Conservation (phyloP, 2,888 invertebrate genomes). For the Gastracanthus pulcherrimus region DNA sequence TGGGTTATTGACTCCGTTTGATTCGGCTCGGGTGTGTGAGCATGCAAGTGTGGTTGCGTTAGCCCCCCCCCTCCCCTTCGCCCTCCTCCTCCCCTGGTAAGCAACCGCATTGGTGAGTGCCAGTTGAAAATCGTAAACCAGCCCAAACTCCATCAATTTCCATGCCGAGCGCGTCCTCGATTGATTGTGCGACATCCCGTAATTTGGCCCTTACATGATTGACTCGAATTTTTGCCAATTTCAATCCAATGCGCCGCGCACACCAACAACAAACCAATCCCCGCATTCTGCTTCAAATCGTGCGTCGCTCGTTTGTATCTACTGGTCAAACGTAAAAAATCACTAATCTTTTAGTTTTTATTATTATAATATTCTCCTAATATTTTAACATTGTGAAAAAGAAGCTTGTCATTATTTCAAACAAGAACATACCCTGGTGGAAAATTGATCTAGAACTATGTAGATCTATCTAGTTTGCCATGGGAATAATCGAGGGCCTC, state of each 20-base stretch:
- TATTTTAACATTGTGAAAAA: too few relatives aligned
- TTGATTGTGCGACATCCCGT: conserved; percentile 37
- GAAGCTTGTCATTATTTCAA: too few relatives aligned
- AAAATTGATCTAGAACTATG: too few relatives aligned
- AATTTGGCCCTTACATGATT: conserved; percentile 31
- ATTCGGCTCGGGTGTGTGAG: background rate
- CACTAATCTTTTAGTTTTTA: background rate
- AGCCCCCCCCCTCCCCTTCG: background rate
- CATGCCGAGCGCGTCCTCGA: conserved; percentile 33
- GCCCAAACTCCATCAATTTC: conserved; percentile 40
- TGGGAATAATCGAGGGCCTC: too few relatives aligned
- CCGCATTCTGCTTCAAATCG: background rate
- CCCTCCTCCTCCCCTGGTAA: background rate
- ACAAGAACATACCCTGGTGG: too few relatives aligned
- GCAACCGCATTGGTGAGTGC: background rate
- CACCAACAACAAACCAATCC: background rate
- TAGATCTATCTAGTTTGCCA: too few relatives aligned
- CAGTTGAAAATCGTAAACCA: conserved; percentile 45
- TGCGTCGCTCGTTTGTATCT: background rate
- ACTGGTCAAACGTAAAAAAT: too few relatives aligned
- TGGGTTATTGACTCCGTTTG: background rate
- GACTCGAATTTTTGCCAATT: conserved; percentile 31
- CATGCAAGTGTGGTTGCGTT: background rate
- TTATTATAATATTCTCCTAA: background rate
- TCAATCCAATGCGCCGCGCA: background rate